A percentile compares a stretch with the other conserved stretches of the same genome.
phyloP scores from a whole-genome alignment of 92 coral and sea anemone species.

The Porites divaricata region DNA sequence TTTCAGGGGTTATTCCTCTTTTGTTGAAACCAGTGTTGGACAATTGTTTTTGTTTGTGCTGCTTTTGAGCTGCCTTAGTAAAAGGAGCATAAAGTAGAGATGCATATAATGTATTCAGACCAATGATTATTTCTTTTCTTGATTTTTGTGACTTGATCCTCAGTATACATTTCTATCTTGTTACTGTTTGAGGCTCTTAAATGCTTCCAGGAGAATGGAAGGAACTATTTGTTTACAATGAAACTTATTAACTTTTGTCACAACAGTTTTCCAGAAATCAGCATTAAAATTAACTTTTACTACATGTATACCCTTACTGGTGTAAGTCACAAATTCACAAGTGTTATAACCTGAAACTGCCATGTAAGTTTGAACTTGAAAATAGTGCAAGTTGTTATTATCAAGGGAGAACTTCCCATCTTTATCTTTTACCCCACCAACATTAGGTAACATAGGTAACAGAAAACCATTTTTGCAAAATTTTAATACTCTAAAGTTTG shows the following conservation, averaged over 20 bases:
- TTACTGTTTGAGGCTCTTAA: neutral
- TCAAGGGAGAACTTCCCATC: constrained; percentile 37
- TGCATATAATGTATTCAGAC: constrained; percentile 1
- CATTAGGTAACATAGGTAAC: constrained; percentile 45
- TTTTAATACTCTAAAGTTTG: constrained; percentile 38
- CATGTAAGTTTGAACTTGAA: constrained; percentile 50
- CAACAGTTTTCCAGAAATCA: constrained; percentile 49
- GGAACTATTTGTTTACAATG: constrained; percentile 37
- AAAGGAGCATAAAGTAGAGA: constrained; percentile 39
- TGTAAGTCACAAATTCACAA: constrained; percentile 56
- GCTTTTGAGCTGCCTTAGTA: no score
- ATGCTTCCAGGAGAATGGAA: constrained; percentile 29
- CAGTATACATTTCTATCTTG: neutral
- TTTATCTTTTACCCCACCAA: constrained; percentile 39
- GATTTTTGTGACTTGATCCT: constrained; percentile 1
- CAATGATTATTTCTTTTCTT: neutral
- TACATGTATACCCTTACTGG: constrained; percentile 42
- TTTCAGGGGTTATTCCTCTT: no score
- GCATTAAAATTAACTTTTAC: constrained; percentile 52
- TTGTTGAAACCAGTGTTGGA: constrained; percentile 42
- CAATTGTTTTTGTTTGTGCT: constrained; percentile 47
- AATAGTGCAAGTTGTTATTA: constrained; percentile 23
- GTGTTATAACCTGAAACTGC: constrained; percentile 41
- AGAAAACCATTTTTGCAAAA: constrained; percentile 53
- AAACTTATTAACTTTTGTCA: constrained; percentile 50